Base-by-base conservation (phyloP, 2,797 vertebrate species). In the Loris lydekkerianus region DNA sequence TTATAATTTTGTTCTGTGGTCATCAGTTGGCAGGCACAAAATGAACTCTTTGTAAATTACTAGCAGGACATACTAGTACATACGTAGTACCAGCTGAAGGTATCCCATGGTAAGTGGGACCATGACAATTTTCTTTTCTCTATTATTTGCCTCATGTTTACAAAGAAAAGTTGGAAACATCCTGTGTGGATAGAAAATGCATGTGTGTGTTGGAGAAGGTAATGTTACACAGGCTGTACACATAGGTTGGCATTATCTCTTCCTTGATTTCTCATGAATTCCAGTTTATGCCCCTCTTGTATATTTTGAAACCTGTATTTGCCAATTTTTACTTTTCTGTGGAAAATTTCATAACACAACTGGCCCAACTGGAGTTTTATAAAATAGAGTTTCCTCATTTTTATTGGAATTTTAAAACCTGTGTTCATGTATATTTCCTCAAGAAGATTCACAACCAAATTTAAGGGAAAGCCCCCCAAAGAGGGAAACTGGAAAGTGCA, bases 371-470 rank as follows among this genome's bases (percentile, higher is more conserved):
- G 10, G 43, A 92, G 29, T 65, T 72, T 86, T 70, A 84, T 65
- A 83, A 61, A 93, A 58, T 27, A 56, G 11, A 0, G 7, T 20
- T 76, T 95, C 10, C 58, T 76, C 34, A 40, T 37, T 92, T 88
- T 82, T 67, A n/a, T 87, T 92, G 34, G 29, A 95, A 49, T 70
- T 72, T 86, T 86, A 84, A 94, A 88, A 73, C 5, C 10, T 34
- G 7, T 25, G 23, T 81, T 20, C 15, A 69, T 46, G 13, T 69
- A 11, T 18, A 46, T 56, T 13, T 91, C 80, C 60, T 93, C 67
- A 34, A 86, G 94, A 83, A 81, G 46, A 72, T 43, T 18, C n/a
- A 56, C 2, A 61, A 14, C 5, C 6, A 65, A 53, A 86, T 53
- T 17, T 7, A 86, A 88, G 29, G 53, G 7, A 94, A 85, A 11